These are phyloP conservation scores for Hanleya hanleyi DNA, from an alignment of 2,888 invertebrate genomes.

Conservation along the genomic window DNA sequence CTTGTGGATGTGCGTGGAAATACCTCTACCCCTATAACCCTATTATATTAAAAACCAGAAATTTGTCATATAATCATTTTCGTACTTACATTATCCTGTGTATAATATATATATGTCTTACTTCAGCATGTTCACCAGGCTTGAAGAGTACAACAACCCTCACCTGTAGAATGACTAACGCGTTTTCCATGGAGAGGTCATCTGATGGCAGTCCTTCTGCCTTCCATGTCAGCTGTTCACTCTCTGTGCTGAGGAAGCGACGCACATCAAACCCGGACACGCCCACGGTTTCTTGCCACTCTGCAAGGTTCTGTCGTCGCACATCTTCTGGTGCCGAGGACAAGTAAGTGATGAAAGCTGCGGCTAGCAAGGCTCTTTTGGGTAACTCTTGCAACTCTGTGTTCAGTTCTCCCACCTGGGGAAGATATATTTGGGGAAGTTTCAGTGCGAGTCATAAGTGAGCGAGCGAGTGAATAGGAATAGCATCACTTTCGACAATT, in stretches of 20 bases:
- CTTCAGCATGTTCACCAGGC: neutral
- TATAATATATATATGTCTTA: neutral
- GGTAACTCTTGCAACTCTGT: slow-evolving; percentile 80
- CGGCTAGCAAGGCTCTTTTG: slow-evolving; percentile 81
- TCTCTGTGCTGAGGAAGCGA: slow-evolving; percentile 80
- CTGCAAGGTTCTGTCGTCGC: slow-evolving; percentile 76
- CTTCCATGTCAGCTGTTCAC: slow-evolving; percentile 89
- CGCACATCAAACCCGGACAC: slow-evolving; percentile 76
- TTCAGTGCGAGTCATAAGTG: no score
- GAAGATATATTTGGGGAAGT: no score
- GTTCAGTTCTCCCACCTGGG: slow-evolving; percentile 75
- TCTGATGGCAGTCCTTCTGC: slow-evolving; percentile 88
- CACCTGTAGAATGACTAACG: slow-evolving; percentile 84
- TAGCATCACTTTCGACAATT: no score
- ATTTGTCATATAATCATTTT: neutral
- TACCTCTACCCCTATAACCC: no score
- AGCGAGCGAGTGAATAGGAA: no score
- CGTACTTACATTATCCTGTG: neutral
- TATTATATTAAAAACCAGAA: neutral
- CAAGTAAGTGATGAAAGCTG: slow-evolving; percentile 86
- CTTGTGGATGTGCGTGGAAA: no score
- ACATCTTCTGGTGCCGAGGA: slow-evolving; percentile 82
- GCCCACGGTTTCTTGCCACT: slow-evolving; percentile 73
- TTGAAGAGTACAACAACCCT: neutral
- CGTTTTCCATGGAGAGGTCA: slow-evolving; percentile 86